These are phyloP conservation scores for Benthochromis sp. DNA, from an alignment of 2,113 vertebrate genomes.

Conservation along the genomic window DNA sequence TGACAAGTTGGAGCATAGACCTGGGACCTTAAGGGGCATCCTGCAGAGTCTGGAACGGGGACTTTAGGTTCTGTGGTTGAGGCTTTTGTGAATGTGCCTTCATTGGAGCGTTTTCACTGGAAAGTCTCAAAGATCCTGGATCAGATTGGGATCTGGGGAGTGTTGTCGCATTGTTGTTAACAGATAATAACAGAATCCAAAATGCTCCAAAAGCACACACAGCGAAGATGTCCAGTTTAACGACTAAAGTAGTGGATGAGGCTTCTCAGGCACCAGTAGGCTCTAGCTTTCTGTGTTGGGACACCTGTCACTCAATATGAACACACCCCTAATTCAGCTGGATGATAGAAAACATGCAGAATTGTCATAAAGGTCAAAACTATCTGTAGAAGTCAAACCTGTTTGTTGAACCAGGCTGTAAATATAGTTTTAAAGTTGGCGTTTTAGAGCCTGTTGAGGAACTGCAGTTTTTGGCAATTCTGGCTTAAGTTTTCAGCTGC, in stretches of 20 bases:
- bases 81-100: not conserved
- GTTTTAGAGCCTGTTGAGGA: not conserved
- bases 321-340: not conserved
- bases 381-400: not conserved
- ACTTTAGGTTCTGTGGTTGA: not conserved
- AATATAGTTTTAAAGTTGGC: not conserved
- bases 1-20: not conserved
- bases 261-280: not conserved
- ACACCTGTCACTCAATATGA: not conserved
- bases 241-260: not conserved
- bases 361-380: not conserved
- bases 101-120: not conserved
- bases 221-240: not conserved
- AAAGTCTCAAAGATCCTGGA: not conserved
- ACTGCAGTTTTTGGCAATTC: not conserved
- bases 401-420: not conserved
- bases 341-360: not conserved
- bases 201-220: not conserved
- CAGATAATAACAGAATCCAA: not conserved
- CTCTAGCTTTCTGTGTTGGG: not conserved
- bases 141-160: not conserved
- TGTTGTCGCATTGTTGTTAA: not conserved
- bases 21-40: not conserved
- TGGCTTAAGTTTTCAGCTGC: not conserved
- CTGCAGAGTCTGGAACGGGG: not conserved